Percentiles rank a stretch among this genome's conserved stretches.
Evolutionary conservation across 2,797 vertebrate genomes (phyloP).

Genomic region (Ceryle rudis): DNA sequence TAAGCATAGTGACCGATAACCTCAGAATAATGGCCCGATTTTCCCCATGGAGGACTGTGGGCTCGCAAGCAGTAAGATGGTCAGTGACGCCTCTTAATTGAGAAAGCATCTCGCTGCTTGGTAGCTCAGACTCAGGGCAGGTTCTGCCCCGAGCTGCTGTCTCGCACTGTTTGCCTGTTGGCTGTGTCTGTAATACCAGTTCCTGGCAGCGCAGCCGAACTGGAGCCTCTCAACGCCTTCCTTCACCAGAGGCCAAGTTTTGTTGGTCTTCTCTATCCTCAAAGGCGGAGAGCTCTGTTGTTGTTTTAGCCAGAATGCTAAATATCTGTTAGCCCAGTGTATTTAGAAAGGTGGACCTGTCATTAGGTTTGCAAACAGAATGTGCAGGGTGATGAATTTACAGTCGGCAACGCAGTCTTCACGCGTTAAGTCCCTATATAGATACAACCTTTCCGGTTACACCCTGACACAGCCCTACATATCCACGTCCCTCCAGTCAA

Average conservation of each 20-base stretch:
- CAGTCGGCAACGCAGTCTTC: background rate
- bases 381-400: background rate
- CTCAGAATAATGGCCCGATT: background rate
- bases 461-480: background rate
- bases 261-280: background rate
- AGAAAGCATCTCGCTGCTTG: background rate
- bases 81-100: background rate
- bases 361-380: background rate
- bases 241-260: background rate
- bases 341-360: background rate
- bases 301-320: background rate
- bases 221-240: background rate
- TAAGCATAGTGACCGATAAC: rapidly evolving
- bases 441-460: background rate
- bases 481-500: background rate
- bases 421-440: background rate
- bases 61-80: background rate
- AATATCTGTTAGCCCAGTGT: background rate
- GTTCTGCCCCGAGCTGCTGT: background rate
- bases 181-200: background rate
- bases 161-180: background rate
- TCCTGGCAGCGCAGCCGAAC: background rate
- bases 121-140: background rate
- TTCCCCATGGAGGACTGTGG: rapidly evolving
- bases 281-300: background rate